Conservation (phyloP, 1,140 invertebrate species). For the Calephelis nemesis region DNA sequence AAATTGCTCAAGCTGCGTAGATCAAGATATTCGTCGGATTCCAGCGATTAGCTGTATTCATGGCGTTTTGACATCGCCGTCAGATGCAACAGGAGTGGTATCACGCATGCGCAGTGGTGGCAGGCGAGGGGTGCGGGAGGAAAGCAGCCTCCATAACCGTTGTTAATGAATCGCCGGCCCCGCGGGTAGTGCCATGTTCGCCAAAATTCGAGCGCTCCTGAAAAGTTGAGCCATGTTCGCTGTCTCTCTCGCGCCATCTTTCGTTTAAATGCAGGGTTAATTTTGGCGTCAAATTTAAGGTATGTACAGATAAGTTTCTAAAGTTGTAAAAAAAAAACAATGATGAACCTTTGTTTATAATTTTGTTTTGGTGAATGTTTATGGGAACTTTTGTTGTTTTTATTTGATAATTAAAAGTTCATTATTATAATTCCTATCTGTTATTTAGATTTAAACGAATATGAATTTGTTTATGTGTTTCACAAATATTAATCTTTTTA, state of each 20-base stretch:
- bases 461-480: too few relatives aligned
- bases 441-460: too few relatives aligned
- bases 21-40: constrained; percentile 64
- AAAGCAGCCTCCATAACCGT: constrained; percentile 66
- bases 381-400: neutral
- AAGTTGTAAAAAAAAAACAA: neutral
- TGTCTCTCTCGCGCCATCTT: constrained; percentile 63
- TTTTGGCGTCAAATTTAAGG: constrained; percentile 43
- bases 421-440: too few relatives aligned
- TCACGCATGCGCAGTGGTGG: constrained; percentile 52
- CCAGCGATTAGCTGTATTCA: constrained; percentile 72
- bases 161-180: constrained; percentile 72
- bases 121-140: constrained; percentile 43
- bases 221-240: constrained; percentile 56
- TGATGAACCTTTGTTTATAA: neutral
- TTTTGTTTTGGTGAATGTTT: constrained; percentile 7
- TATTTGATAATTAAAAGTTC: neutral
- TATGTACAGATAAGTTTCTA: constrained; percentile 37
- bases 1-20: constrained; percentile 39
- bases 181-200: constrained; percentile 66
- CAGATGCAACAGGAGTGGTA: constrained; percentile 73
- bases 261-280: constrained; percentile 37
- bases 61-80: constrained; percentile 65
- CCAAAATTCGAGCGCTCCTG: constrained; percentile 51
- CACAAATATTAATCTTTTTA: too few relatives aligned